Base-by-base conservation (phyloP, 2,888 invertebrate species). In the Aphodius granarius region DNA sequence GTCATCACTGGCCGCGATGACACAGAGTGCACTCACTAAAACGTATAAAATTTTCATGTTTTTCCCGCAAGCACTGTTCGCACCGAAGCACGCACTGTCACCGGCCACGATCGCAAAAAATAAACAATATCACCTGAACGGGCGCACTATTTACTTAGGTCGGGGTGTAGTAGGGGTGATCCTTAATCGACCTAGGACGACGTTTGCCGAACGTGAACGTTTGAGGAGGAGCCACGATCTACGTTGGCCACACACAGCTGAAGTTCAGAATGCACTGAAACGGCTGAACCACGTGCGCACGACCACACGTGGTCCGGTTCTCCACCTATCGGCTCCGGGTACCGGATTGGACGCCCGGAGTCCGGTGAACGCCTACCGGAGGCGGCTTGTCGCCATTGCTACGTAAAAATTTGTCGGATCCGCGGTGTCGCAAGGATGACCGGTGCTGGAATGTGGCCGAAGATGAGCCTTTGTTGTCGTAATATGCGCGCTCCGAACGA, bases 91-190 rank as follows among this genome's bases (percentile, higher is more conserved):
- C 68, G 78, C 83, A 83, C 83, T 81, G 80, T 82, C 83, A 84
- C 83, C 80, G 9, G 83, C 77, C 84, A 81, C 83, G 82, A 81
- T 82, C 84, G 85, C 85, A 86, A 86, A 86, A 86, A 86, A 86
- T 86, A 86, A 86, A 86, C 86, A 85, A 86, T 86, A 85, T 85
- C 85, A 85, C 86, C 85, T 84, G 83, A 81, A 81, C 80, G 81
- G 43, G 43, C 43, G 81, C 81, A 84, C 83, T 84, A 85, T 86
- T 86, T 86, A 85, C 86, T 85, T 84, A 83, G 81, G 82, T 80
- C 81, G 79, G 83, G 85, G 85, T 43, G 83, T 83, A 81, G 84
- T 84, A 85, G 84, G 84, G 85, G 85, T 84, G 84, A 83, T 82
- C 81, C 80, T 79, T 73, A 76, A 79, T 80, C 85, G 85, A 83